Evolutionary conservation across 2,888 invertebrate species (phyloP), one percentile per base, ranked within the genome.

Genomic region (Cremastinae sp.): DNA sequence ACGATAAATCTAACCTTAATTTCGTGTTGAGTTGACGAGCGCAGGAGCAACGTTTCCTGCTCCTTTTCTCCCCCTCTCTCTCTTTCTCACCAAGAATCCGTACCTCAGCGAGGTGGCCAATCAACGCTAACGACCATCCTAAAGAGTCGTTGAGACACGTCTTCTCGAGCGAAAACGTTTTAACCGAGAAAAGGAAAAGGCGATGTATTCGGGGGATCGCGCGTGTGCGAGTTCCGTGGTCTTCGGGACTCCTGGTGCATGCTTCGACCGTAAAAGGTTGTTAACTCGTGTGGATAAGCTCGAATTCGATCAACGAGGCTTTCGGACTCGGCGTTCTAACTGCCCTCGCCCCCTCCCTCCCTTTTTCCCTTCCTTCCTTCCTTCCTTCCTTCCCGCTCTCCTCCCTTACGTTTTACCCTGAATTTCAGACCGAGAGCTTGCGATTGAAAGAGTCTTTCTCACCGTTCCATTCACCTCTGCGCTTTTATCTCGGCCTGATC

Each of bases 1-100:
- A 80, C 82, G 80, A 84, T 84, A 84, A 85, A 85, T 84, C 81
- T 82, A 41, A 81, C 83, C 82, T 83, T 83, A 84, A 84, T 82
- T 84, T 81, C 82, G 80, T 80, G 81, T 74, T 72, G 77, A 79
- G 75, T 79, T 45, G 43, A 49, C 61, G 66, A 28, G 28, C 28
- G 28, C 2, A 28, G 5, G 28, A 28, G 28, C 28, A 28, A 28
- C 28, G 59, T 56, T 34, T 65, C 12, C 18, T 18, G 9, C 62
- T 62, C 66, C 7, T n/a, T 56, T n/a, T 56, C 56, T 34, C 69
- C 45, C 28, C 47, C 54, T 59, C 14, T 20, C 53, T 41, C 64
- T 56, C 62, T 51, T 59, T 70, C 70, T 51, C 41, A 45, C 61
- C 58, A 16, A 14, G 34, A 78, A 69, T 78, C 74, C 74, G 28